Percentiles rank a stretch among this genome's conserved stretches.
Conservation (phyloP, 2,797 vertebrate species). For the Sarcophilus harrisii region DNA sequence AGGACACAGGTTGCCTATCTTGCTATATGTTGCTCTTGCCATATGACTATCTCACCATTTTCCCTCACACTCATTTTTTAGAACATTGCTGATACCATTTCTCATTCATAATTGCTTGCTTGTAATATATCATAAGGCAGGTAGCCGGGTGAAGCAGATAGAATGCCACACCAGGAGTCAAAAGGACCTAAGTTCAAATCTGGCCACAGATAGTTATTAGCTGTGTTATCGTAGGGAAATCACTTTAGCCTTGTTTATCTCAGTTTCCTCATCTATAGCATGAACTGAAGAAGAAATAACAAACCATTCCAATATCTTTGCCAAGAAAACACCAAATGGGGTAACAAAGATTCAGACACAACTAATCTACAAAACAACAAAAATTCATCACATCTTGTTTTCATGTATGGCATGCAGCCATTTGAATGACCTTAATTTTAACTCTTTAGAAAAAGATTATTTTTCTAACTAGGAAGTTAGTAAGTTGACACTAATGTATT, state of each 20-base stretch:
- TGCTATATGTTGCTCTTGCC: too few species aligned
- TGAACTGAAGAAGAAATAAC: not conserved
- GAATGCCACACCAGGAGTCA: not conserved
- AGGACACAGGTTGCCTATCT: not conserved
- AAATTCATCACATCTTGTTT: not conserved
- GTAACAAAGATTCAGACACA: not conserved
- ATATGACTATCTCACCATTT: not conserved
- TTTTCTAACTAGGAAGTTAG: too few species aligned
- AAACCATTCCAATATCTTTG: not conserved
- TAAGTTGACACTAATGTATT: not conserved
- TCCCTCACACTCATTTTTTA: not conserved
- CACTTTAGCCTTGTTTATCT: not conserved
- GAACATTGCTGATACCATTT: not conserved
- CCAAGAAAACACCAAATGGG: not conserved
- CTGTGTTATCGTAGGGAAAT: not conserved
- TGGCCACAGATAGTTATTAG: not conserved
- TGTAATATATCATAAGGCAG: not conserved
- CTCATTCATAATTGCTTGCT: not conserved
- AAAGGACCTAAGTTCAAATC: not conserved
- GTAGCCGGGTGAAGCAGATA: not conserved
- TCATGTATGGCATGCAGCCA: not conserved
- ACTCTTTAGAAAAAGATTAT: not conserved
- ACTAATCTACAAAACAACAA: not conserved
- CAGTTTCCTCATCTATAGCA: not conserved
- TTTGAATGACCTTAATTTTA: not conserved